A percentile compares a stretch with the other conserved stretches of the same genome.
These are phyloP conservation scores for Pseudachorutes palmiensis DNA, from an alignment of 1,140 invertebrate species.

Conservation along the genomic window DNA sequence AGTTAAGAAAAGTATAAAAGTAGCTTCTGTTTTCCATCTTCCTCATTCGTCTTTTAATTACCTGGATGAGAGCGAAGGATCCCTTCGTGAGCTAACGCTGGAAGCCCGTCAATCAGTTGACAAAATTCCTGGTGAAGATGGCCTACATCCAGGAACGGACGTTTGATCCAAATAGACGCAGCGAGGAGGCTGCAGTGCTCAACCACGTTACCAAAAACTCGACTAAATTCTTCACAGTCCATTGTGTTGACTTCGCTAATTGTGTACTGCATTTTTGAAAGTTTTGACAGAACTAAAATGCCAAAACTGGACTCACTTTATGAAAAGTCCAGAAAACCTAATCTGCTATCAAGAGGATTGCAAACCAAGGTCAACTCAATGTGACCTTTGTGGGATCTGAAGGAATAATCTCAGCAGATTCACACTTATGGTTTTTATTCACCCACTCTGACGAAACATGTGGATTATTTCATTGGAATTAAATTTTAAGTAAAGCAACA, in stretches of 20 bases:
- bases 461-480: too few relatives aligned
- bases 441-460: too few relatives aligned
- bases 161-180: conserved; percentile 45
- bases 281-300: neutral
- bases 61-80: conserved; percentile 10
- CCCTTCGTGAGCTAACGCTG: conserved; percentile 44
- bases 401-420: too few relatives aligned
- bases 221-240: conserved; percentile 50
- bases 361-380: too few relatives aligned
- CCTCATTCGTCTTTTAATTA: neutral
- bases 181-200: conserved; percentile 53
- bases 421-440: too few relatives aligned
- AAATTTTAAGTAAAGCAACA: neutral
- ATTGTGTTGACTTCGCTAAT: conserved; percentile 49
- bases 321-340: too few relatives aligned
- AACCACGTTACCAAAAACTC: conserved; percentile 56
- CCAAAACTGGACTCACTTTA: neutral
- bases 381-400: too few relatives aligned
- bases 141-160: conserved; percentile 49
- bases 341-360: too few relatives aligned
- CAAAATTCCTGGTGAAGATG: conserved; percentile 49
- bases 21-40: conserved; percentile 20
- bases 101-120: conserved; percentile 51
- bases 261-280: conserved; percentile 3
- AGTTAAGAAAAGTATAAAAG: neutral